A percentile compares a stretch with the other conserved stretches of the same genome.
These are phyloP conservation scores for Thaleichthys pacificus DNA, from an alignment of 2,797 vertebrate genomes.

Conservation along the genomic window DNA sequence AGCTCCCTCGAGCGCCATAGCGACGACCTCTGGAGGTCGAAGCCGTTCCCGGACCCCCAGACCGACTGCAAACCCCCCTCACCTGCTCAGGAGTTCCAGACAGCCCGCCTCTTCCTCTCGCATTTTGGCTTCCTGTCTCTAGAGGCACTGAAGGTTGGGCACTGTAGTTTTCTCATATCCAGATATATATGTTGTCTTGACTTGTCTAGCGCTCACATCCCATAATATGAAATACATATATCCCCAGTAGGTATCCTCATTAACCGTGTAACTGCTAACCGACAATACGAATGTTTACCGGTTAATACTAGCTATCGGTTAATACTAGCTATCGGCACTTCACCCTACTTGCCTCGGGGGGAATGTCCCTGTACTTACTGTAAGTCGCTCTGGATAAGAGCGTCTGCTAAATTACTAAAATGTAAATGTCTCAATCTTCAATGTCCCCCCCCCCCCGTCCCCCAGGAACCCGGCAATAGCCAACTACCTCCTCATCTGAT, in stretches of 20 bases:
- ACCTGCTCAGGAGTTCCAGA: constrained; percentile 93
- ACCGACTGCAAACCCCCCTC: constrained; percentile 90
- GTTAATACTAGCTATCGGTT: too few species aligned
- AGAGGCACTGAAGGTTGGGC: constrained; percentile 88
- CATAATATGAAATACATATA: neutral
- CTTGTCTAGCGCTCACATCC: neutral
- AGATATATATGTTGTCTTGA: neutral
- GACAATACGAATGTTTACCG: too few species aligned
- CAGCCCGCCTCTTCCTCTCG: constrained; percentile 92
- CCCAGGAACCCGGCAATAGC: constrained; percentile 91
- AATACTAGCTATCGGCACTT: too few species aligned
- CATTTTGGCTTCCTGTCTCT: constrained; percentile 94
- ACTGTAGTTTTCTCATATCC: neutral
- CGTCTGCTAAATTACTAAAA: too few species aligned
- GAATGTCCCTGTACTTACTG: too few species aligned
- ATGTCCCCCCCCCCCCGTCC: neutral
- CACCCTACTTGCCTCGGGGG: too few species aligned
- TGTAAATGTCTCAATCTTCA: neutral
- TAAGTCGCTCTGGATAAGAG: too few species aligned
- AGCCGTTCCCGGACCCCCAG: constrained; percentile 85
- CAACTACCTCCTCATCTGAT: constrained; percentile 96
- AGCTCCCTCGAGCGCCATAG: constrained; percentile 81
- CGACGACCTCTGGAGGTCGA: constrained; percentile 84
- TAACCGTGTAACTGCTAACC: too few species aligned
- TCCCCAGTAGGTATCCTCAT: neutral